phyloP scores from a whole-genome alignment of 2,797 vertebrate species.

The Epinephelus malabaricus region DNA sequence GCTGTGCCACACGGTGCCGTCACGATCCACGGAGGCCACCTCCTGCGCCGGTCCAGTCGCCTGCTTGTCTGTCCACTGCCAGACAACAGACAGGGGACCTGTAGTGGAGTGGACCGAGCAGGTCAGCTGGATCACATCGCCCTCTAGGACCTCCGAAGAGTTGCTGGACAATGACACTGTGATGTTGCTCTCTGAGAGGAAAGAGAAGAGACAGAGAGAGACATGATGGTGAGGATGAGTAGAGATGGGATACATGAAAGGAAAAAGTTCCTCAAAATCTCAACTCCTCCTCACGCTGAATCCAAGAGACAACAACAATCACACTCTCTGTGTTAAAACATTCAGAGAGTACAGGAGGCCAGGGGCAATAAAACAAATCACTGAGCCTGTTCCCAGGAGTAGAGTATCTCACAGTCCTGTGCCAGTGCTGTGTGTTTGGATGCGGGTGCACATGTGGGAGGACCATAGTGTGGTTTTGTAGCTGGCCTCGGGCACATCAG shows the following conservation, averaged over 20 bases:
- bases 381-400: slow-evolving; percentile 39
- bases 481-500: slow-evolving; percentile 61
- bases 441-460: background rate
- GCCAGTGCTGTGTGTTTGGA: slow-evolving; percentile 22
- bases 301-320: slow-evolving; percentile 43
- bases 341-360: slow-evolving; percentile 45
- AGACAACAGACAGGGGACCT: slow-evolving; percentile 89
- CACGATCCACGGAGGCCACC: slow-evolving; percentile 90
- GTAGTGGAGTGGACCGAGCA: slow-evolving; percentile 88
- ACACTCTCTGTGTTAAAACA: slow-evolving; percentile 35
- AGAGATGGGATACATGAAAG: background rate
- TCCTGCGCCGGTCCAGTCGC: slow-evolving; percentile 85
- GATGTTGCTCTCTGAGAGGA: slow-evolving; percentile 92
- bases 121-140: slow-evolving; percentile 90
- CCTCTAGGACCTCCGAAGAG: slow-evolving; percentile 91
- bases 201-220: slow-evolving; percentile 16
- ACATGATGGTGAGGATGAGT: background rate
- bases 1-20: slow-evolving; percentile 83
- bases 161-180: slow-evolving; percentile 92
- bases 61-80: slow-evolving; percentile 91
- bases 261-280: slow-evolving; percentile 34
- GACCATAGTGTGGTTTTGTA: slow-evolving; percentile 21
- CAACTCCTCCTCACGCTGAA: background rate
- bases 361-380: slow-evolving; percentile 54
- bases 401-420: slow-evolving; percentile 17